Evolutionary conservation across 1,140 invertebrate species (phyloP), one percentile per base, ranked within the genome.

Genomic region (Tribolium madens): DNA sequence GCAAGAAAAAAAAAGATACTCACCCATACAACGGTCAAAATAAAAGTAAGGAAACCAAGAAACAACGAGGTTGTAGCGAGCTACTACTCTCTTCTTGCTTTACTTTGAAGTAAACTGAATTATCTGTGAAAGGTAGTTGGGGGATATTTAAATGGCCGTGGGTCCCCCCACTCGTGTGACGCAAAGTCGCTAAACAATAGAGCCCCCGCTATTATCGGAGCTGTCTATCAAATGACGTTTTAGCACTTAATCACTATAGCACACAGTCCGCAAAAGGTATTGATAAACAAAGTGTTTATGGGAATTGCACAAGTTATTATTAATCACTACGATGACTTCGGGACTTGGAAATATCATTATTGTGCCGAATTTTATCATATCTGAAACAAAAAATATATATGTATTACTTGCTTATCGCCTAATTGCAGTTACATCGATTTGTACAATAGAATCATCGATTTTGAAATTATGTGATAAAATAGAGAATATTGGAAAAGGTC

Each of bases 21-120:
- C 75, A 82, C 81, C 81, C 81, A 82, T 82, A 81, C 81, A 82
- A 82, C 53, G 80, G 57, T 72, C 7, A 75, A 53, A 76, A 60
- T 52, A 69, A 72, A 76, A 82, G 78, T 50, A 50, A 71, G 47
- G 77, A 76, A 75, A 76, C 68, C 73, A 76, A 76, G 53, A 78
- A 53, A 50, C 15, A 26, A 26, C 26, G 17, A 47, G 31, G 18
- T n/a, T 36, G 7, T 52, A 15, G 15, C 14, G 9, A n/a, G n/a
- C n/a, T 10, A 26, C 71, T 17, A 26, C 48, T 73, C n/a, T 17
- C 17, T 50, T 3, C 10, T 52, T 12, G 18, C 5, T 17, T 5
- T 21, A 10, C 36, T 17, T 26, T 31, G 53, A 10, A n/a, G 31
- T 48, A 52, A 15, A 57, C 48, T 52, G 47, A 73, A 31, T 42